phyloP scores from a whole-genome alignment of 1,140 invertebrate species.

The Neodiprion lecontei region DNA sequence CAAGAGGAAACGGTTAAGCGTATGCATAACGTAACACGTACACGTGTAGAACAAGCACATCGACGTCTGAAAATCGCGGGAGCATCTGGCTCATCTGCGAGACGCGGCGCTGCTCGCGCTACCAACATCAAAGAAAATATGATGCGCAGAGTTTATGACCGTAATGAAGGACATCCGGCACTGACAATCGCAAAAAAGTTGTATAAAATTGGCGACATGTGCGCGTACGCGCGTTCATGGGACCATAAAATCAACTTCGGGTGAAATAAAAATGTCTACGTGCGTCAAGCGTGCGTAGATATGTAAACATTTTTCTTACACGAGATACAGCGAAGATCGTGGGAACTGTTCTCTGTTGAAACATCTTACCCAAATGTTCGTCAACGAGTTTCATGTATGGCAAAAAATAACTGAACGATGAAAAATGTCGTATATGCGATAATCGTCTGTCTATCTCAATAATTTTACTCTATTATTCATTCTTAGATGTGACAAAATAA shows the following conservation, averaged over 20 bases:
- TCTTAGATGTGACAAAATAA: too few species aligned
- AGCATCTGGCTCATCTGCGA: not conserved
- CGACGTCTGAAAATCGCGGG: too few species aligned
- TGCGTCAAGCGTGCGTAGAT: not conserved
- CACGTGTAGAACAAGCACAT: not conserved
- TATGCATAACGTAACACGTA: too few species aligned
- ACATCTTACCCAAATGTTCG: not conserved
- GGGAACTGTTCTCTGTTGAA: constrained; percentile 29
- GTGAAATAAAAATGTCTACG: constrained; percentile 10
- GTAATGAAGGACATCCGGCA: constrained; percentile 42
- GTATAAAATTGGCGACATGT: constrained; percentile 44
- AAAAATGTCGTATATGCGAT: too few species aligned
- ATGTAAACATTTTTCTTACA: constrained; percentile 9
- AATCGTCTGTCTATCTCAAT: too few species aligned
- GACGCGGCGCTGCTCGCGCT: constrained; percentile 15
- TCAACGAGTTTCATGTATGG: not conserved
- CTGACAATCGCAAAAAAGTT: constrained; percentile 24
- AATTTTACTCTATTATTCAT: too few species aligned
- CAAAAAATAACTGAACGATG: too few species aligned
- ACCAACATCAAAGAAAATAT: constrained; percentile 29
- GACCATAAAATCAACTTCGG: not conserved
- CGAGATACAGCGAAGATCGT: constrained; percentile 19
- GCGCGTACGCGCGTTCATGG: constrained; percentile 21
- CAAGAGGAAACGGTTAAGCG: too few species aligned
- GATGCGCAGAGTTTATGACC: constrained; percentile 25